A percentile compares a stretch with the other conserved stretches of the same genome.
These are phyloP conservation scores for Oncorhynchus kisutch DNA, from an alignment of 2,113 vertebrate genomes.

Conservation along the genomic window DNA sequence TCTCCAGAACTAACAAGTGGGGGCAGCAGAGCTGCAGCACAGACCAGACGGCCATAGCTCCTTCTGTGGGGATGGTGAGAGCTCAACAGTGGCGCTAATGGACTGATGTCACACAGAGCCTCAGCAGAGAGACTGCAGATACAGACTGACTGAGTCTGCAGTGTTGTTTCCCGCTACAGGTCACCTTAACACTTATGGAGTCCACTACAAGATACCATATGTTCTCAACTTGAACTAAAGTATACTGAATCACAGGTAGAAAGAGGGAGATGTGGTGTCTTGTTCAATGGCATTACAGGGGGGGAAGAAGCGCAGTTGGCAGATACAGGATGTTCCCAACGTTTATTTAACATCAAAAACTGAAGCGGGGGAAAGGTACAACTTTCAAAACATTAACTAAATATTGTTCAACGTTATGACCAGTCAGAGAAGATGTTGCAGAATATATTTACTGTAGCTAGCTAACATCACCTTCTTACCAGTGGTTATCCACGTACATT, in stretches of 20 bases:
- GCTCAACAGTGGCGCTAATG: slow-evolving; percentile 12
- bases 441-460: too few relatives aligned
- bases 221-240: too few relatives aligned
- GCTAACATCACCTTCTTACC: background rate
- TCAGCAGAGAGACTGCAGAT: background rate
- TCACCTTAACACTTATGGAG: background rate
- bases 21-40: slow-evolving; percentile 62
- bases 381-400: slow-evolving; percentile 1
- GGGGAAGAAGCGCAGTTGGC: too few relatives aligned
- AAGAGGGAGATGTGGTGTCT: background rate
- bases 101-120: slow-evolving; percentile 7
- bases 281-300: background rate
- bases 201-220: background rate
- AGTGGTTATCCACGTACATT: background rate
- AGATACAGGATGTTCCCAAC: background rate
- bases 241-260: too few relatives aligned
- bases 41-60: background rate
- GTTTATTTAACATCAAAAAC: too few relatives aligned
- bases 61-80: slow-evolving; percentile 5
- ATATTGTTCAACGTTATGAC: background rate
- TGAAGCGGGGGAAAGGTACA: background rate
- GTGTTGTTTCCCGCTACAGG: slow-evolving; percentile 33
- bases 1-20: slow-evolving; percentile 42
- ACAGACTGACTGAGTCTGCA: background rate
- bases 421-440: background rate